Base-by-base conservation (phyloP, 2,113 vertebrate species). In the Daboia siamensis region DNA sequence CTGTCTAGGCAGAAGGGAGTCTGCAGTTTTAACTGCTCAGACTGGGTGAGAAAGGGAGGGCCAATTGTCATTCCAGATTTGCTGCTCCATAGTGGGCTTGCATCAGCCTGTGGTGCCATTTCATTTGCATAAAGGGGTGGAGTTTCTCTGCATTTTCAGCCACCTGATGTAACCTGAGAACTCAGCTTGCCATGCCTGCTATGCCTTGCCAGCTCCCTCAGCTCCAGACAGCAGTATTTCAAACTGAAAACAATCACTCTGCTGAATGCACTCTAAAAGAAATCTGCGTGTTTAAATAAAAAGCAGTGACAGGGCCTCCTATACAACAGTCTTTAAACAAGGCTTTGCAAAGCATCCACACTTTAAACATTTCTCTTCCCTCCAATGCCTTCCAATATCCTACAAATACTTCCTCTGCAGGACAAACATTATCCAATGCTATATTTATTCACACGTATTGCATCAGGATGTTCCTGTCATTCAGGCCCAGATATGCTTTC, bases 61-160 rank as follows among this genome's bases (percentile, higher is more conserved):
- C 86, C 56, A 95, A 90, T 56, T 95, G 94, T 95, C 90, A 94
- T 87, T 95, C 95, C 91, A 91, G 93, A 94, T 93, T 51, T 96
- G 94, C 96, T 96, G 93, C 91, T 92, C 80, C 91, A 95, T 93
- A 95, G 85, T 94, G 94, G 95, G 93, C 97, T 97, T 97, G 97
- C 97, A 97, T 97, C 97, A 97, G 96, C 97, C 95, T 96, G 93
- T 97, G 97, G 97, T 97, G 96, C 97, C 96, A 96, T 95, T 96
- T 93, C 64, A 97, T 97, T 97, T 97, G 97, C 97, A 97, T 97
- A 97, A 96, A 96, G 96, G 96, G 97, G 97, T 96, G 97, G 97
- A 90, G 94, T 97, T 97, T 96, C 96, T 97, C 97, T 97, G 97
- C 97, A 97, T 97, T 97, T 95, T 94, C 96, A 97, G 96, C 97